Evolutionary conservation across 2,113 vertebrate genomes (phyloP), one percentile per base, ranked within the genome.

Genomic region (Lycaon pictus): DNA sequence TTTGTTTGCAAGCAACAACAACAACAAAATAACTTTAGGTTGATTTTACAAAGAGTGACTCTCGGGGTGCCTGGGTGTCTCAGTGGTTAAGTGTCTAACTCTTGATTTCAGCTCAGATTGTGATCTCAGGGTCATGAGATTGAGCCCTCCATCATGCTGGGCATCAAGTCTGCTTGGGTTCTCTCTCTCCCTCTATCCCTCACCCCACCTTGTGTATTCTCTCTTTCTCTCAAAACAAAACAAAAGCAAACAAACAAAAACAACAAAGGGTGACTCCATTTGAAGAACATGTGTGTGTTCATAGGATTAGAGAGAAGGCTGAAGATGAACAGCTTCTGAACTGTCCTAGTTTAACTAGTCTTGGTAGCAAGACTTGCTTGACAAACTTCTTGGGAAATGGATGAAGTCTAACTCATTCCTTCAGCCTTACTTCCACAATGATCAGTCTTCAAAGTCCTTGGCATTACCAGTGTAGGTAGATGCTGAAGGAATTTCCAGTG

Each of bases 321-420:
- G 13, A 62, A 22, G 10, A 74, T 4, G 7, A 96, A 27, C 16
- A 76, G 60, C 51, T 23, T 72, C 11, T 67, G 17, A 91, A 5
- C 17, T 17, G 9, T 23, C 56, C 5, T 2, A 51, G 43, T 51
- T 29, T 37, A 92, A 23, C 37, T 51, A 55, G 3, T 87, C 37
- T 77, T 0, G 0, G 22, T 17, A 16, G 6, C 17, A 11, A 63
- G 19, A 10, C 3, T 72, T 72, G 37, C 67, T 60, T 27, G 3
- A 55, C 62, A 69, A 7, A 55, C 62, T 62, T 55, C n/a, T n/a
- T 29, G 29, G 22, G 55, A 37, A 67, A 29, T 0, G 4, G n/a
- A 51, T 32, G 20, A 62, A 51, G 7, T 8, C 55, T 29, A 19
- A 0, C 6, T 72, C 58, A 2, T 29, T 71, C 11, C 27, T 32